Evolutionary conservation across 30 jellyfish, hydroid and myxozoan genomes (phyloP).

Genomic region (Pseudorhiza aurosa): DNA sequence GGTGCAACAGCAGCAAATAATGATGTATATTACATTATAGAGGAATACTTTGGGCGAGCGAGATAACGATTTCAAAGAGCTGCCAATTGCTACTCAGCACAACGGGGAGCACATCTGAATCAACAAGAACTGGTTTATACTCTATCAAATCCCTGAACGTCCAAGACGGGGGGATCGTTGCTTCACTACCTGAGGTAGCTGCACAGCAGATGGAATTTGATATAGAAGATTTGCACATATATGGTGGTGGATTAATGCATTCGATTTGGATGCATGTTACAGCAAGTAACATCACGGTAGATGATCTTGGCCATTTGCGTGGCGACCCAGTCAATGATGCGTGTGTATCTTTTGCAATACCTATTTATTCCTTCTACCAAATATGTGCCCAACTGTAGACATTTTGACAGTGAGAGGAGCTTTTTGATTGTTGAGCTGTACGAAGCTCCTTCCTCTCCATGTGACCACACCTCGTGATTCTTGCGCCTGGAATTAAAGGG

Average conservation of each 20-base stretch:
- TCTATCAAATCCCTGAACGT: constrained; percentile 40
- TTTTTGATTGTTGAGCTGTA: not conserved
- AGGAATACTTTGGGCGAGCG: constrained; percentile 50
- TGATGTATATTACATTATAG: too few species aligned
- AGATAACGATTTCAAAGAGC: constrained; percentile 40
- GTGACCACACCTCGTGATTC: too few species aligned
- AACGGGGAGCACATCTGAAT: constrained; percentile 36
- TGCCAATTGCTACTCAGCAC: constrained; percentile 53
- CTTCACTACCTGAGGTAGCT: constrained; percentile 58
- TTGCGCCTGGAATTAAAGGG: too few species aligned
- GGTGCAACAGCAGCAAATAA: too few species aligned
- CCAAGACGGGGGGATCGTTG: constrained; percentile 56
- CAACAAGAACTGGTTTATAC: constrained; percentile 59
- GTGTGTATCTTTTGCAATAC: too few species aligned
- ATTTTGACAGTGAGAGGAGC: too few species aligned
- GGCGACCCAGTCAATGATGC: constrained; percentile 50
- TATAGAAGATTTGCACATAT: constrained; percentile 41
- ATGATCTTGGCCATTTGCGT: constrained; percentile 54
- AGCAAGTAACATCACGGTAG: constrained; percentile 56
- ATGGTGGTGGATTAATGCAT: constrained; percentile 60
- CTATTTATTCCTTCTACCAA: not conserved
- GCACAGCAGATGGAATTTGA: constrained; percentile 46
- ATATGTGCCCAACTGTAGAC: not conserved
- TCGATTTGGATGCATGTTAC: constrained; percentile 38
- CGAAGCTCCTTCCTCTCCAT: too few species aligned